Percentiles rank a stretch among this genome's conserved stretches.
phyloP scores from a whole-genome alignment of 1,140 invertebrate species.

The Eciton burchellii region DNA sequence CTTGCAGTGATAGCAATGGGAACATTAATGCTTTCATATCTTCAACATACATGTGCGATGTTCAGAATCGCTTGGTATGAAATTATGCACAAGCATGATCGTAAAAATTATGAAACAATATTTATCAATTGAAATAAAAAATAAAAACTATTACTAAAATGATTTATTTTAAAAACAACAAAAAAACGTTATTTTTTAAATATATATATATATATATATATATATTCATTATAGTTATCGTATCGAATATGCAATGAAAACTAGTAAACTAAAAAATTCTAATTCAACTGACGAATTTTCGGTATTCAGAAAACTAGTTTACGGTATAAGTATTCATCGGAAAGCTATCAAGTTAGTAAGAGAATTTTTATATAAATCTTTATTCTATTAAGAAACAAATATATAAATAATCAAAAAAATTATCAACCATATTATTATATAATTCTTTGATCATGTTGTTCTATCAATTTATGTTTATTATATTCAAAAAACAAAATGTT shows the following conservation, averaged over 20 bases:
- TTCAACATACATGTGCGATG: neutral
- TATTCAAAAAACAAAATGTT: no score
- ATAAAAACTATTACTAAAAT: neutral
- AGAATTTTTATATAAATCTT: no score
- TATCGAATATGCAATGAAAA: constrained; percentile 4
- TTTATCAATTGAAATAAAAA: neutral
- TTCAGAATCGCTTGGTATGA: constrained; percentile 9
- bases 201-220: no score
- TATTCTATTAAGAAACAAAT: neutral
- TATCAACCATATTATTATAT: no score
- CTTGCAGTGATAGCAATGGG: neutral
- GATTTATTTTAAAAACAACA: neutral
- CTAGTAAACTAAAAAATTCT: neutral
- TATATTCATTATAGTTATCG: constrained; percentile 26
- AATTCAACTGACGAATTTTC: neutral
- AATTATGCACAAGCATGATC: no score
- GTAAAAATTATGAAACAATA: neutral
- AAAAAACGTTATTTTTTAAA: neutral
- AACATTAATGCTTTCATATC: neutral
- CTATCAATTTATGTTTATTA: no score
- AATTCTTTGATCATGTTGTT: no score
- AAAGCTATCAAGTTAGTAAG: constrained; percentile 35
- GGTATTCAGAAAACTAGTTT: neutral
- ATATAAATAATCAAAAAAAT: no score
- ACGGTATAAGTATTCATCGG: neutral